Evolutionary conservation across 2,888 invertebrate species (phyloP).

Genomic region (Pasiphila rectangulata): DNA sequence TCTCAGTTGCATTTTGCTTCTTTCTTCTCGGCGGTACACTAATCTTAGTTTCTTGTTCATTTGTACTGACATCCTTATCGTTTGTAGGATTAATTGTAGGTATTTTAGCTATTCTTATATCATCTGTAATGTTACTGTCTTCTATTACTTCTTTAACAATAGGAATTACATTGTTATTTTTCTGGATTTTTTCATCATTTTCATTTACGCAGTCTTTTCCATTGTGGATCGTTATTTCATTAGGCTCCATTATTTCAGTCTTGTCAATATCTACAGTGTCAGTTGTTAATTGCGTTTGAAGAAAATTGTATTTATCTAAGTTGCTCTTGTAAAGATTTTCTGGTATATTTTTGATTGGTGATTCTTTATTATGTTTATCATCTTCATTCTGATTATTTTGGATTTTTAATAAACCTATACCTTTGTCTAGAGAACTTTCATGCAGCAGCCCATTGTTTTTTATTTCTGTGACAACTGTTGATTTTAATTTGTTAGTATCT

Average conservation of each 20-base stretch:
- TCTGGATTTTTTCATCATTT: conserved; percentile 29
- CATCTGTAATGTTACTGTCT: conserved; percentile 65
- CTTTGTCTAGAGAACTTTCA: conserved; percentile 15
- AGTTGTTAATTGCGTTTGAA: conserved; percentile 66
- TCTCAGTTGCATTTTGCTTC: conserved; percentile 50
- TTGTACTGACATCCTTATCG: conserved; percentile 37
- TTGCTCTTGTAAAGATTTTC: conserved; percentile 66
- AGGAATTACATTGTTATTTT: conserved; percentile 27
- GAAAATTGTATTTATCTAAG: conserved; percentile 65
- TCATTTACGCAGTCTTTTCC: conserved; percentile 40
- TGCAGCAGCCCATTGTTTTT: conserved; percentile 6
- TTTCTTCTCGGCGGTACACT: conserved; percentile 72
- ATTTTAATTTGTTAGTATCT: conserved; percentile 33
- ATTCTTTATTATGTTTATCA: conserved; percentile 14
- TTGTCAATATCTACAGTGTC: conserved; percentile 43
- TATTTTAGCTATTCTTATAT: conserved; percentile 61
- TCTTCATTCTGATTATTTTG: conserved; percentile 7
- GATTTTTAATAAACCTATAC: conserved; percentile 20
- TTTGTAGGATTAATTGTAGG: conserved; percentile 16
- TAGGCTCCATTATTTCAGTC: conserved; percentile 37
- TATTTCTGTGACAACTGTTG: conserved; percentile 2
- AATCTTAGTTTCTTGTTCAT: conserved; percentile 54
- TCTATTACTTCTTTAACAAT: conserved; percentile 38
- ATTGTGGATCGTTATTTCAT: conserved; percentile 38
- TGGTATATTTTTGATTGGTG: conserved; percentile 35